Evolutionary conservation across 2,797 vertebrate species (phyloP).

Genomic region (Vespertilio murinus): DNA sequence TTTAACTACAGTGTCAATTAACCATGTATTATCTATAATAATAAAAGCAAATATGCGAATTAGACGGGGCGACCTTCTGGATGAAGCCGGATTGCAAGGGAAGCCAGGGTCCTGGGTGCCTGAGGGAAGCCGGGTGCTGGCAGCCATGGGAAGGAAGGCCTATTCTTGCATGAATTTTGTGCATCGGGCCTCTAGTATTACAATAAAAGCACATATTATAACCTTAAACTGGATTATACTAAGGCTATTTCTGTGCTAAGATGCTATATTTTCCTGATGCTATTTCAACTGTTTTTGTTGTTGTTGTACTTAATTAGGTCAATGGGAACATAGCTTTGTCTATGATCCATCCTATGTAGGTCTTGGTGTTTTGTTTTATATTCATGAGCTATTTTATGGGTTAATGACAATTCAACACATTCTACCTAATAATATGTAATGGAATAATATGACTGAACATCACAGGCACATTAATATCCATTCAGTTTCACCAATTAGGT

Average conservation of each 20-base stretch:
- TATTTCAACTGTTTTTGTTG: neutral
- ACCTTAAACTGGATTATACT: neutral
- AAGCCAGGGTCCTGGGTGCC: too few relatives aligned
- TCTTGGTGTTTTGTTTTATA: neutral
- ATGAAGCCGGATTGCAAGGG: too few relatives aligned
- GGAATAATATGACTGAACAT: neutral
- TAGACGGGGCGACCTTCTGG: too few relatives aligned
- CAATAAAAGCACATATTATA: neutral
- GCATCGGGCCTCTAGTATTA: neutral
- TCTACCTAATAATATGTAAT: neutral
- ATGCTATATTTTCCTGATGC: neutral
- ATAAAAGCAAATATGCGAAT: neutral
- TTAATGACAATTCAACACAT: neutral
- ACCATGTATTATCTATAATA: neutral
- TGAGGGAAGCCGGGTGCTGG: too few relatives aligned
- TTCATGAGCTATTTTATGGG: neutral
- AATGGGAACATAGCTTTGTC: neutral
- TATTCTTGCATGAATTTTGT: too few relatives aligned
- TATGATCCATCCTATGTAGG: neutral
- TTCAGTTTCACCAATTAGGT: neutral
- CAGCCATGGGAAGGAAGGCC: too few relatives aligned
- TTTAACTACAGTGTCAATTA: neutral
- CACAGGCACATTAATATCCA: neutral
- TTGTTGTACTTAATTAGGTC: neutral
- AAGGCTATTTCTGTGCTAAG: neutral